Percentiles rank a stretch among this genome's conserved stretches.
Evolutionary conservation across 2,888 invertebrate species (phyloP).

Genomic region (Sipunculus nudus): DNA sequence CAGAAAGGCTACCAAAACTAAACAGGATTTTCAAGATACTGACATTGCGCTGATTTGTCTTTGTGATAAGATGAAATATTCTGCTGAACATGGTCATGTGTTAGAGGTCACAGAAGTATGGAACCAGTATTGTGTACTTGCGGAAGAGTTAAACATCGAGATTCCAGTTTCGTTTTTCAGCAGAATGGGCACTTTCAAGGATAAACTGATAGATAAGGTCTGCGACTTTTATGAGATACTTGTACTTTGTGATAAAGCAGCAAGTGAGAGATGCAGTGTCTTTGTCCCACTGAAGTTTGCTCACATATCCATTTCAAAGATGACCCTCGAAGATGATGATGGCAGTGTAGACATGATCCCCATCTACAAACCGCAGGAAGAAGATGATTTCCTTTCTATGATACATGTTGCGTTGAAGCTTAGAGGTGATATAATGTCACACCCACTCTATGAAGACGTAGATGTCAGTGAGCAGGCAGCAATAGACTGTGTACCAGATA

Average conservation of each 20-base stretch:
- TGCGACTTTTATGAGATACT: not conserved
- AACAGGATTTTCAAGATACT: not conserved
- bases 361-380: not conserved
- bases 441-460: not conserved
- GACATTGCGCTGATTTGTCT: not conserved
- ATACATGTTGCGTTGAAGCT: conserved; percentile 5
- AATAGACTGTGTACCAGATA: conserved; percentile 12
- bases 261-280: not conserved
- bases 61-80: not conserved
- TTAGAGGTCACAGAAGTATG: conserved; percentile 4
- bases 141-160: conserved; percentile 2
- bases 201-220: not conserved
- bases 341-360: not conserved
- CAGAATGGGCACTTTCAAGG: conserved; percentile 8
- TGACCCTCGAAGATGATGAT: not conserved
- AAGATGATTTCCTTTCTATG: conserved; percentile 8
- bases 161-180: conserved; percentile 6
- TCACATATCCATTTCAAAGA: not conserved
- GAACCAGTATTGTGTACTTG: conserved; percentile 6
- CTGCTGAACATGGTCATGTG: not conserved
- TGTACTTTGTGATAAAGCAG: not conserved
- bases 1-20: not conserved
- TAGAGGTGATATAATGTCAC: conserved; percentile 12
- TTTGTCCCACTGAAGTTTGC: not conserved
- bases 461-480: not conserved